Conservation (phyloP, 2,888 invertebrate genomes). For the Andrena praecox region DNA sequence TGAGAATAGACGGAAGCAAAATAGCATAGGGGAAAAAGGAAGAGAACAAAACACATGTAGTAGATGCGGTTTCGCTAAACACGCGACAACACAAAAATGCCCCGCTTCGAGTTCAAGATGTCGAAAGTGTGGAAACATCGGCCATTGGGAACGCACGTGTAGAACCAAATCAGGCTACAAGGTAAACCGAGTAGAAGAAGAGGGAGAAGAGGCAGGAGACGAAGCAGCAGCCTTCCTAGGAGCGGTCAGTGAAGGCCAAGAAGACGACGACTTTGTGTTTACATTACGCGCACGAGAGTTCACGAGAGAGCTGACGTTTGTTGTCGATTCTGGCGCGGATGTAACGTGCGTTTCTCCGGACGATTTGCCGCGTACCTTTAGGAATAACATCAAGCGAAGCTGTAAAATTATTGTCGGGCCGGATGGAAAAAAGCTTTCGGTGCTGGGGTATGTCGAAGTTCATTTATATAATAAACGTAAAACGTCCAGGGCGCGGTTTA, state of each 20-base stretch:
- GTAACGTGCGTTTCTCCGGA: too few relatives aligned
- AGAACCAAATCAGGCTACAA: background rate
- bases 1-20: background rate
- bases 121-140: background rate
- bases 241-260: background rate
- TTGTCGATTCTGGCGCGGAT: background rate
- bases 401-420: background rate
- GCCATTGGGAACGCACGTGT: background rate
- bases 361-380: background rate
- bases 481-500: background rate
- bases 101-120: background rate
- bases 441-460: background rate
- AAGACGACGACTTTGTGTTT: background rate
- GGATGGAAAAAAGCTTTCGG: background rate
- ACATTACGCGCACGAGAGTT: background rate
- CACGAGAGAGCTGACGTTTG: background rate
- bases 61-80: background rate
- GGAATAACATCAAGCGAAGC: background rate
- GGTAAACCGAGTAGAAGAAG: conserved; percentile 3
- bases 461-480: background rate
- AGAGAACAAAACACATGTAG: background rate
- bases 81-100: background rate
- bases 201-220: background rate
- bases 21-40: background rate
- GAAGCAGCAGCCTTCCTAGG: background rate